phyloP scores from a whole-genome alignment of 2,797 vertebrate species.

The Coendou prehensilis region DNA sequence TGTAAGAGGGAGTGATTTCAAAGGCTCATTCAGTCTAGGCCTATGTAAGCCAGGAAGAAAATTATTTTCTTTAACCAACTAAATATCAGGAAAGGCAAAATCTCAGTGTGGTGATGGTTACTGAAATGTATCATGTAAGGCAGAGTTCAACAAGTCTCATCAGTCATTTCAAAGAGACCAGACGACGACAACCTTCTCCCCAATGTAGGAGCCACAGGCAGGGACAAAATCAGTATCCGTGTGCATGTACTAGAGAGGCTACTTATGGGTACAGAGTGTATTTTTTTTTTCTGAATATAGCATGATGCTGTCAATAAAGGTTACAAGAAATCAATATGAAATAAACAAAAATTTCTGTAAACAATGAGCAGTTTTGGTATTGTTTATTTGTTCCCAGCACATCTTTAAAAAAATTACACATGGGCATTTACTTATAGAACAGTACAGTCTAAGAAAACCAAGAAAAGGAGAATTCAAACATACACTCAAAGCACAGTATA shows the following conservation, averaged over 20 bases:
- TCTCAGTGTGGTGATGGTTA: background rate
- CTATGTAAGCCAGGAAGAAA: background rate
- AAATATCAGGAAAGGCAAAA: background rate
- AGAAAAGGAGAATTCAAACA: constrained; percentile 70
- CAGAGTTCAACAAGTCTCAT: background rate
- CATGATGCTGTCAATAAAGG: background rate
- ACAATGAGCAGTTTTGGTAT: constrained; percentile 71
- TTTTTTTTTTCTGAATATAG: background rate
- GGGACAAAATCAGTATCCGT: background rate
- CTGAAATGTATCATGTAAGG: constrained; percentile 10
- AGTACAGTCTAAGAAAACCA: constrained; percentile 79
- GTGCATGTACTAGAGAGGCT: background rate
- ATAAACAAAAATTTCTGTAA: constrained; percentile 68
- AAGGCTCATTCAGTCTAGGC: constrained; percentile 37
- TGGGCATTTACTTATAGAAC: constrained; percentile 79
- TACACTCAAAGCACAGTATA: constrained; percentile 66
- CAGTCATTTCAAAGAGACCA: background rate
- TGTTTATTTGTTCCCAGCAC: constrained; percentile 83
- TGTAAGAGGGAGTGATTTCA: constrained; percentile 18
- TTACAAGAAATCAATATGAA: constrained; percentile 59
- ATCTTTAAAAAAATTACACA: constrained; percentile 80
- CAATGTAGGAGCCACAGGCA: background rate
- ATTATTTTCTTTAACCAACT: constrained; percentile 1
- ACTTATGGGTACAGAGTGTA: background rate
- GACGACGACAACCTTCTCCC: background rate